Evolutionary conservation across 1,140 invertebrate species (phyloP), one percentile per base, ranked within the genome.

Genomic region (Mizuhopecten yessoensis): DNA sequence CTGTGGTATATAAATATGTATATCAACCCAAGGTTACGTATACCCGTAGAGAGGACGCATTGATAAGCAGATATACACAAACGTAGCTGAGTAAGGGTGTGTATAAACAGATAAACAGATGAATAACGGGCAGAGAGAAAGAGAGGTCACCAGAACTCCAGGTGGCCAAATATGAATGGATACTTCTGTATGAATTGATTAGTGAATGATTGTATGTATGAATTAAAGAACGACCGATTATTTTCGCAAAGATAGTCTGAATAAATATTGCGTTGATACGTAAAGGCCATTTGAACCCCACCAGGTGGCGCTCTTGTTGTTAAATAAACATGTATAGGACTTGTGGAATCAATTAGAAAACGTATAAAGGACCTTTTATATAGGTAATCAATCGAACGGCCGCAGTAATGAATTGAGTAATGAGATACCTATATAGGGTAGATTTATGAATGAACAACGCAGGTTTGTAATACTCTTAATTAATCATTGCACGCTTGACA

Each of bases 191-290:
- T 7, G 57, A 17, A 75, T 75, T 75, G 57, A 75, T 75, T 23
- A 75, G 57, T 75, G 29, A 75, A 75, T 29, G 20, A 75, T 75
- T 75, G n/a, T 75, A 75, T 75, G 29, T 75, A 29, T 75, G 57
- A 75, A 75, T 75, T 75, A 75, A 29, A 75, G 57, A 75, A 17
- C 57, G 57, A n/a, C 57, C 57, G 57, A 75, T 75, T 75, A 75
- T 75, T 75, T 75, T 75, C 29, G 57, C 29, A 75, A 75, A 75
- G 57, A 75, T 75, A 75, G 0, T n/a, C 57, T 75, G 57, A 75
- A 75, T 75, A 75, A 75, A 75, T 75, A 75, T n/a, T n/a, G 57
- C 57, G 57, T 75, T 75, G 57, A 75, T 75, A 75, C 57, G 57
- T 29, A 75, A 75, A 75, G 57, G 57, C 5, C 57, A 75, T 75